Conservation (phyloP, 2,797 vertebrate species). For the Valencia hispanica region DNA sequence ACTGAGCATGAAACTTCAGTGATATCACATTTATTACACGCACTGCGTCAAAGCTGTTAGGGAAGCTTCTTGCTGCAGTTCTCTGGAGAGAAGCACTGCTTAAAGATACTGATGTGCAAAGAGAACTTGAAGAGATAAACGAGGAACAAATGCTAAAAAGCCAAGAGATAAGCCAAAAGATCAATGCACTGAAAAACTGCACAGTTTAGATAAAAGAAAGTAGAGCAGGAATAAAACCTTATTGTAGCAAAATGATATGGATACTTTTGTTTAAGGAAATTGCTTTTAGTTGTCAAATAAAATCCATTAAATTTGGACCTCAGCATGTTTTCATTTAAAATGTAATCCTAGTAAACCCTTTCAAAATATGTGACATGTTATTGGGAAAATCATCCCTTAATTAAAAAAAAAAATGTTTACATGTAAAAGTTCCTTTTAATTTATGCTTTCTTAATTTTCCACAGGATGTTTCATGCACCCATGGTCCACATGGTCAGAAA, state of each 20-base stretch:
- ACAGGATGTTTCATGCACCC: constrained; percentile 22
- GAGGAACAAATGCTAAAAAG: constrained; percentile 20
- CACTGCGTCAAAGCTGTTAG: background rate
- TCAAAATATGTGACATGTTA: background rate
- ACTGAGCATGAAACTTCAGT: background rate
- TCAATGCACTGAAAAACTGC: constrained; percentile 6
- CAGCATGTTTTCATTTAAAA: background rate
- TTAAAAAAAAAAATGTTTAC: background rate
- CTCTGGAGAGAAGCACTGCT: constrained; percentile 1
- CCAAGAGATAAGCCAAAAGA: constrained; percentile 13
- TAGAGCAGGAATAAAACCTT: background rate
- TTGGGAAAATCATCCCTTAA: background rate
- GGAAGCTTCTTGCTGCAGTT: background rate
- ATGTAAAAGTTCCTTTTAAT: background rate
- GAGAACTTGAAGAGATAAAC: constrained; percentile 11
- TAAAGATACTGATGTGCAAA: constrained; percentile 10
- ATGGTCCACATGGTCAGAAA: constrained; percentile 33
- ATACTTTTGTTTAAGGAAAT: background rate
- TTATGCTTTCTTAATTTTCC: background rate
- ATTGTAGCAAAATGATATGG: background rate
- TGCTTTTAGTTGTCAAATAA: background rate
- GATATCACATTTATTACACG: constrained; percentile 9
- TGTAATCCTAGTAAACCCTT: background rate
- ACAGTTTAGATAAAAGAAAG: background rate
- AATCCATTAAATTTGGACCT: background rate